These are phyloP conservation scores for Saiga tatarica DNA, from an alignment of 2,113 vertebrate species.

Conservation along the genomic window DNA sequence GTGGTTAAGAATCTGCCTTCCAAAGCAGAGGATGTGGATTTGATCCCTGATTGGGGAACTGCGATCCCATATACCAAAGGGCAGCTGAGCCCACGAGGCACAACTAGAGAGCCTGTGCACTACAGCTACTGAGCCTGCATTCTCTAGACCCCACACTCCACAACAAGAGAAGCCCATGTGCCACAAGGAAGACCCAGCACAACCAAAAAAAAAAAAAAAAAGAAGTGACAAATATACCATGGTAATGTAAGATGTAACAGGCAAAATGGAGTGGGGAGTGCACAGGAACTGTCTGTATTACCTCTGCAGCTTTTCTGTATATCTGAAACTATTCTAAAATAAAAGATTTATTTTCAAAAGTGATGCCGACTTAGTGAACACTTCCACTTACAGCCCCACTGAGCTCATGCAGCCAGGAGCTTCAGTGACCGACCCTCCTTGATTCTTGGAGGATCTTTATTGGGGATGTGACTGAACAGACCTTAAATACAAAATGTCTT, in stretches of 20 bases:
- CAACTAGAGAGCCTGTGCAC: background rate
- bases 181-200: background rate
- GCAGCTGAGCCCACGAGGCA: background rate
- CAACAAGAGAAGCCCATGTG: background rate
- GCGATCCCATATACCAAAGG: background rate
- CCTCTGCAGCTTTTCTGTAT: background rate
- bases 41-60: background rate
- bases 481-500: background rate
- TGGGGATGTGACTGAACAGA: background rate
- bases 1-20: background rate
- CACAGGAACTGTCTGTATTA: background rate
- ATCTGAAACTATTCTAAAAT: background rate
- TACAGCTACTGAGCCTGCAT: background rate
- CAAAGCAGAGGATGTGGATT: background rate
- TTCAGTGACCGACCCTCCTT: background rate
- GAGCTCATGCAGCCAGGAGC: background rate
- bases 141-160: background rate
- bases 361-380: background rate
- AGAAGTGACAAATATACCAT: background rate
- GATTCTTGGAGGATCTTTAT: background rate
- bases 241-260: background rate
- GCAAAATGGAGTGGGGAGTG: background rate
- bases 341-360: background rate
- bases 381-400: background rate
- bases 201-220: background rate